phyloP scores from a whole-genome alignment of 2,888 invertebrate species.

The Campoletis raptor region DNA sequence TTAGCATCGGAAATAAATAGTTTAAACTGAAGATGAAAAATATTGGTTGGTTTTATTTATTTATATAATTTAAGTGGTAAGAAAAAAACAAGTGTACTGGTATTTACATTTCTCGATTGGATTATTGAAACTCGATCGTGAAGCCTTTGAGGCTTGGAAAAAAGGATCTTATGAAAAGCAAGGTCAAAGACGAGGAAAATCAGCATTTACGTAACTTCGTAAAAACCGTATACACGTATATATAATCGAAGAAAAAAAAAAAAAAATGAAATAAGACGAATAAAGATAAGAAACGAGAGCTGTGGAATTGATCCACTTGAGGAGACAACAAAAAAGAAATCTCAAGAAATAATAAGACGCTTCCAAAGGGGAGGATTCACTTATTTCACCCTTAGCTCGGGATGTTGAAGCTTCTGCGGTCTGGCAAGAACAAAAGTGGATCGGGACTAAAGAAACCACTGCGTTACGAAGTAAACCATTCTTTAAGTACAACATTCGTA shows the following conservation, averaged over 20 bases:
- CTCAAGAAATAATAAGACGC: constrained; percentile 80
- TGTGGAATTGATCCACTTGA: constrained; percentile 64
- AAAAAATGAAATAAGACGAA: constrained; percentile 16
- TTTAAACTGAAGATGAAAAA: not conserved
- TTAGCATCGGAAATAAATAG: not conserved
- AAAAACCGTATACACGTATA: not conserved
- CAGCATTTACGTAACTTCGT: constrained; percentile 19
- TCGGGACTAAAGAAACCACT: constrained; percentile 35
- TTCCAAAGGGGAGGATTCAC: constrained; percentile 69
- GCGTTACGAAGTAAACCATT: constrained; percentile 27
- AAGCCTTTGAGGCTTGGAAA: constrained; percentile 4
- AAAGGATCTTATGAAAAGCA: constrained; percentile 4
- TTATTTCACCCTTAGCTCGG: constrained; percentile 66
- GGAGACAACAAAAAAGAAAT: constrained; percentile 66
- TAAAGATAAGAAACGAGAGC: constrained; percentile 40
- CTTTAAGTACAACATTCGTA: constrained; percentile 14
- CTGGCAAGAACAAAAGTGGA: constrained; percentile 66
- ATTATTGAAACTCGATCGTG: constrained; percentile 68
- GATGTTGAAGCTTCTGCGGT: constrained; percentile 71
- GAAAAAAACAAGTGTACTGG: constrained; percentile 16
- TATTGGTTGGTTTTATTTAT: not conserved
- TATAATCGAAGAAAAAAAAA: too few species aligned
- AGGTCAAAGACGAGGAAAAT: constrained; percentile 64
- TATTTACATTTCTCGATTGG: constrained; percentile 59
- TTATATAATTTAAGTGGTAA: constrained; percentile 16